Conservation (phyloP, 1,140 invertebrate species). For the Ceratoteleas bidentatus region DNA sequence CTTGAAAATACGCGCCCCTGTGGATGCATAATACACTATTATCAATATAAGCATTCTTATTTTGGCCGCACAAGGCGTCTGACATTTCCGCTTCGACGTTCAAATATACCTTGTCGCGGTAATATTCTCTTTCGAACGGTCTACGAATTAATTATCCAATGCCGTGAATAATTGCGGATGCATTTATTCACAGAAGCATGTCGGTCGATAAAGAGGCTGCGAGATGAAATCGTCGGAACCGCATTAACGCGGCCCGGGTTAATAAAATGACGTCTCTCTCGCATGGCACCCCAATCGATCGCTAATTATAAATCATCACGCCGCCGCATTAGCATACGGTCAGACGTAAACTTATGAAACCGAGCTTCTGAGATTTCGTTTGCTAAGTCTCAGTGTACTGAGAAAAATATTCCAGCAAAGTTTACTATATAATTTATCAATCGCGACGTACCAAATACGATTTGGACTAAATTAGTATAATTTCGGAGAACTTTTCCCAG, state of each 20-base stretch:
- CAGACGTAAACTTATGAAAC: conserved; percentile 14
- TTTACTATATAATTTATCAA: no score
- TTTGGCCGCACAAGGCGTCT: conserved; percentile 49
- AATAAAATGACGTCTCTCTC: conserved; percentile 57
- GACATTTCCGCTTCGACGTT: conserved; percentile 64
- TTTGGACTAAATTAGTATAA: no score
- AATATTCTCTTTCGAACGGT: conserved; percentile 64
- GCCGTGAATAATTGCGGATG: conserved; percentile 63
- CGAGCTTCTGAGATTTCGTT: no score
- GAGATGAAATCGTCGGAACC: conserved; percentile 56
- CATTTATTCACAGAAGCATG: conserved; percentile 64
- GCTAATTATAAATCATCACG: conserved; percentile 53
- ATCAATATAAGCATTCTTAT: conserved; percentile 50
- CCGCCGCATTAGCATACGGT: conserved; percentile 16
- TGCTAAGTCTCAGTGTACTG: no score
- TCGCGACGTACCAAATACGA: no score
- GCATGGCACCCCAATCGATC: conserved; percentile 33
- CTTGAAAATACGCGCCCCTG: conserved; percentile 6
- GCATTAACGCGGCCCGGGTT: conserved; percentile 57
- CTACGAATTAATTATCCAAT: conserved; percentile 66
- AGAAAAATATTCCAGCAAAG: no score
- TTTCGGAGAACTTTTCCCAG: no score
- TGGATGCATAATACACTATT: conserved; percentile 35
- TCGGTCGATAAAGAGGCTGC: conserved; percentile 66
- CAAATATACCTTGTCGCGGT: conserved; percentile 61